phyloP scores from a whole-genome alignment of 2,113 vertebrate genomes.

The Amia ocellicauda region DNA sequence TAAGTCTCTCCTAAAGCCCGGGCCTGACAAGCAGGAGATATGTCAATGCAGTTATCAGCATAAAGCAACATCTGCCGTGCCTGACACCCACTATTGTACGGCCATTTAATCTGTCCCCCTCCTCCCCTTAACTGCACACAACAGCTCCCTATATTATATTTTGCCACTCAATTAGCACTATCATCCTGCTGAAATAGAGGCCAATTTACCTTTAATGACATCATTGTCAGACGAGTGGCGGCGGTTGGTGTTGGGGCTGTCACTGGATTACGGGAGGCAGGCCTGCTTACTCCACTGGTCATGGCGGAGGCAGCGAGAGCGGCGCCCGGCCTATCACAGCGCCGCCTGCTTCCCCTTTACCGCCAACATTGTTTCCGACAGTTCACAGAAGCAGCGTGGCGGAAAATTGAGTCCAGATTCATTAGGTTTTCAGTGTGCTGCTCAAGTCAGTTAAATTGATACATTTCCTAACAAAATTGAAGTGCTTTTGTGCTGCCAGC shows the following conservation, averaged over 20 bases:
- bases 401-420: constrained; percentile 99
- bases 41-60: constrained; percentile 91
- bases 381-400: constrained; percentile 97
- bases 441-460: constrained; percentile 99
- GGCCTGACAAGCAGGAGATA: constrained; percentile 92
- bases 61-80: constrained; percentile 97
- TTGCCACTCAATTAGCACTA: constrained; percentile 99
- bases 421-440: constrained; percentile 97
- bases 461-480: constrained; percentile 99
- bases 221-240: constrained; percentile 98
- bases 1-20: constrained; percentile 82
- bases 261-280: constrained; percentile 75
- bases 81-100: constrained; percentile 92
- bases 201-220: constrained; percentile 99
- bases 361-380: constrained; percentile 95
- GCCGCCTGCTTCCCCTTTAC: constrained; percentile 80
- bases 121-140: constrained; percentile 90
- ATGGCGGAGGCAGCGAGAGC: constrained; percentile 58
- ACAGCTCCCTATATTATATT: constrained; percentile 98
- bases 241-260: constrained; percentile 76
- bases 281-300: constrained; percentile 75
- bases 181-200: constrained; percentile 98
- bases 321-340: constrained; percentile 74
- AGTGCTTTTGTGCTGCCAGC: constrained; percentile 99
- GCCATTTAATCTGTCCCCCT: constrained; percentile 95